Base-by-base conservation (phyloP, 2,888 invertebrate species). In the Rutpela maculata region DNA sequence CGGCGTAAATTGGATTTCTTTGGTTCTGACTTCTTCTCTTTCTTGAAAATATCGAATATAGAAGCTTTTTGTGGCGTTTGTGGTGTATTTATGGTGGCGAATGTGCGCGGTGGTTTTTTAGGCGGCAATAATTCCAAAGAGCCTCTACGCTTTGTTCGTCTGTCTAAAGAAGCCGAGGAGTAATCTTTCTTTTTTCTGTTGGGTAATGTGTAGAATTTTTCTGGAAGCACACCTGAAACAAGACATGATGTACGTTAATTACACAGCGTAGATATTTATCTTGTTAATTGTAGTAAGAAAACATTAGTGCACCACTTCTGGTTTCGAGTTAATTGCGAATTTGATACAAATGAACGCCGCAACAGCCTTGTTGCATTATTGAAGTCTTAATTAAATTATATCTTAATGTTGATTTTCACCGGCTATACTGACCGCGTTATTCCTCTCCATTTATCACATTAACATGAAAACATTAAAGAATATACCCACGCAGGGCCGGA, bases 191-290 rank as follows among this genome's bases (percentile, higher is more conserved):
- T 89, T 79, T 90, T 92, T 84, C 93, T 92, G 85, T 91, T 93
- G 67, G 93, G 95, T 85, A 94, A 90, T 12, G 94, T 95, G 90
- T 92, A 93, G 86, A 94, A 95, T 85, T 94, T 93, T 67, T 92
- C 92, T n/a, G 93, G 92, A 56, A 81, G 79, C 12, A 81, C 83
- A 78, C 88, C 90, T 90, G 85, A 55, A 88, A 88, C 17, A 77
- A 78, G 77, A 70, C 17, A 62, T 31, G n/a, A 17, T 9, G 18
- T 43, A 26, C 17, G 17, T 62, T 62, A 62, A 15, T 17, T 60
- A 60, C 15, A 50, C 50, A 7, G 12, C 6, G n/a, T n/a, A n/a
- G n/a, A 50, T 15, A 50, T 50, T 15, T 50, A 50, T 50, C 50
- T 50, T 50, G n/a, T 50, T 50, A 50, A n/a, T 50, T 5, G 50